Base-by-base conservation (phyloP, 2,113 vertebrate genomes). In the Apodemus sylvaticus region DNA sequence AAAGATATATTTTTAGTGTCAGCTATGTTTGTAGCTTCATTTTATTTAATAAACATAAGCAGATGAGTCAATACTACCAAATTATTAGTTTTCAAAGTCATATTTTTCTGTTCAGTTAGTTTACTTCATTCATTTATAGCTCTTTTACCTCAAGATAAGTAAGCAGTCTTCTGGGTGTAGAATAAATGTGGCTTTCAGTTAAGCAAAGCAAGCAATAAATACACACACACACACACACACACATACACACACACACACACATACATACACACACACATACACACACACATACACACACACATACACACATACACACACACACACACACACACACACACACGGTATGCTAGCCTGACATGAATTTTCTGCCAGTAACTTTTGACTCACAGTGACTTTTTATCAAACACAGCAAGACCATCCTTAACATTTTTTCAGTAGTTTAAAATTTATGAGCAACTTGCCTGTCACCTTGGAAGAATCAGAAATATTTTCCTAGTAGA, bases 21-120 rank as follows among this genome's bases (percentile, higher is more conserved):
- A 90, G 77, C 29, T 64, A 4, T 66, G 53, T 92, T 93, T 70
- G 34, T 78, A 85, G 62, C n/a, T 95, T 93, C 83, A 93, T 91
- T 93, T 83, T 96, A 74, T 45, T 96, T 94, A 96, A 92, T 86
- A 94, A 93, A 93, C 29, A 77, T 60, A 93, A 66, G 53, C 42
- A 86, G 71, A 91, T 94, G 83, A 96, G 51, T 55, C 76, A 90
- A 85, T 66, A 64, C 31, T 87, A 45, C 4, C 55, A 90, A 95
- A 81, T 88, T 64, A 89, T 3, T 90, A 79, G 94, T 60, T 92
- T 93, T 90, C 81, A 48, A 20, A 78, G 4, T 89, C 93, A 31
- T 81, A 90, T 95, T 96, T 97, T 96, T 45, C 74, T 55, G 12
- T 89, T 94, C 53, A 82, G 36, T 83, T 45, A 68, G 73, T 91